Base-by-base conservation (phyloP, 2,797 vertebrate genomes). In the Zenarchopterus dispar region DNA sequence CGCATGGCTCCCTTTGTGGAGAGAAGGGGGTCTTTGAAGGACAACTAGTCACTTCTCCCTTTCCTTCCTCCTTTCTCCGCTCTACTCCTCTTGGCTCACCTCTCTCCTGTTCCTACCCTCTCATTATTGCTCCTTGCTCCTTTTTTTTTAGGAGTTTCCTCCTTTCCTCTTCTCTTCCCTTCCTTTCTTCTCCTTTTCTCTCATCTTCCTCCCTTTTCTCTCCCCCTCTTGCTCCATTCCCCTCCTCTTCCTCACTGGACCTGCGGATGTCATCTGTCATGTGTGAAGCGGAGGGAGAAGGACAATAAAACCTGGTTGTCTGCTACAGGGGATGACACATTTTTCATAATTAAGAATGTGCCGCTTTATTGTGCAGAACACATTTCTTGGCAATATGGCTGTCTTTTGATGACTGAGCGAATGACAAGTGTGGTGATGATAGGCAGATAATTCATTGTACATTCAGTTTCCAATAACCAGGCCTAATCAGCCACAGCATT, bases 21-120 rank as follows among this genome's bases (percentile, higher is more conserved):
- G 78, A 76, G 79, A 90, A 91, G 93, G 93, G 93, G 92, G 92
- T 92, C 88, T 88, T 88, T 90, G 93, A 94, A 90, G 93, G 91
- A 94, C 93, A 94, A 94, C 93, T 59, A 82, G 93, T 92, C 91
- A 89, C 89, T 93, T 92, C 87, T 89, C 56, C 77, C 75, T 81
- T 75, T 46, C 31, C 71, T 55, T 67, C 45, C 54, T 51, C 70
- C 77, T 67, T 74, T 54, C 63, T 79, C 75, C 70, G 66, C 57
- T 65, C 70, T 74, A 47, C 56, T 54, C 56, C 63, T 42, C 60
- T 67, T 43, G 11, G 50, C 67, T 75, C 61, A 43, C 60, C 70
- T 63, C 48, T 23, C 21, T 22, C 22, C 55, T 16, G 3, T 39
- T 39, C 13, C 36, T 39, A 13, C 45, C 62, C 55, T 56, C 22